Conservation (phyloP, 2,113 vertebrate species). For the Dissostichus mawsoni region DNA sequence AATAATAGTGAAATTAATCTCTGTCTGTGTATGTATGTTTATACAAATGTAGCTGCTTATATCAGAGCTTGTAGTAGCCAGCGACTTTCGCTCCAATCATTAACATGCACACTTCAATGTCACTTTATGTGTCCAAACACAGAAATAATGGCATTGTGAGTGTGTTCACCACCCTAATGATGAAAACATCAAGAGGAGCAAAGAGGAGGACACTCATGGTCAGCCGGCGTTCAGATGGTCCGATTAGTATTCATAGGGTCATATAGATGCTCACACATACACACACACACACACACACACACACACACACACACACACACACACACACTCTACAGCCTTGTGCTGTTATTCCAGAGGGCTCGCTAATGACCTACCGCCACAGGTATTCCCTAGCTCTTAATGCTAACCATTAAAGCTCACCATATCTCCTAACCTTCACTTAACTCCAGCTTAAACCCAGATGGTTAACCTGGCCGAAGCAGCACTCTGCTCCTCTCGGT, state of each 20-base stretch:
- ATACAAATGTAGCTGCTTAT: constrained; percentile 36
- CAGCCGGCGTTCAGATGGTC: constrained; percentile 32
- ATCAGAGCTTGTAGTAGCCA: constrained; percentile 27
- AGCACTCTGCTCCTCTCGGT: constrained; percentile 25
- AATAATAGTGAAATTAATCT: constrained; percentile 39
- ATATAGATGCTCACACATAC: constrained; percentile 34
- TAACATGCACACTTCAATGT: constrained; percentile 46
- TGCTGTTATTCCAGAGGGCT: constrained; percentile 29
- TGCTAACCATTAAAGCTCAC: constrained; percentile 55
- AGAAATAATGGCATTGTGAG: neutral
- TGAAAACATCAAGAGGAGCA: constrained; percentile 53
- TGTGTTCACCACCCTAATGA: constrained; percentile 31
- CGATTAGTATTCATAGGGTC: constrained; percentile 68
- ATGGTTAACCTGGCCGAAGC: constrained; percentile 55
- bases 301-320: constrained; percentile 33
- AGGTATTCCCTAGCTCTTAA: constrained; percentile 37
- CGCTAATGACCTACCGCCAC: constrained; percentile 32
- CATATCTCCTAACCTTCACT: constrained; percentile 57
- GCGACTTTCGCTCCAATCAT: constrained; percentile 35
- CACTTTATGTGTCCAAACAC: constrained; percentile 20
- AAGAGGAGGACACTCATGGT: constrained; percentile 35
- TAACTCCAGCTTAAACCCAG: constrained; percentile 43
- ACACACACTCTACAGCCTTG: constrained; percentile 36
- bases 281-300: constrained; percentile 27
- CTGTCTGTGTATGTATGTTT: constrained; percentile 13